Conservation (phyloP, 2,113 vertebrate species). For the Melierax canorus region DNA sequence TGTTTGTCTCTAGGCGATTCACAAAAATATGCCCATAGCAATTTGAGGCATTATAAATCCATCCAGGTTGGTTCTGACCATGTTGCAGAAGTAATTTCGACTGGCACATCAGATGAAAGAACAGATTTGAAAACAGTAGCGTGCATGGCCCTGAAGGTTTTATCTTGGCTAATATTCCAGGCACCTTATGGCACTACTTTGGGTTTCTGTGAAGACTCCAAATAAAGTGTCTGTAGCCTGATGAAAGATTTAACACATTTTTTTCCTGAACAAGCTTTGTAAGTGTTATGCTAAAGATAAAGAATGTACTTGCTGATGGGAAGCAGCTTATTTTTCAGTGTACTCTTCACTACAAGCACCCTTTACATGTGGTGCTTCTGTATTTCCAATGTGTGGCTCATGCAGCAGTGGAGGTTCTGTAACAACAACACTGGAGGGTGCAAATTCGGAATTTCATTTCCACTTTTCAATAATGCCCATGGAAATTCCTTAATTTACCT, state of each 20-base stretch:
- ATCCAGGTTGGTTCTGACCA: slow-evolving; percentile 70
- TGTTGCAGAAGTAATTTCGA: slow-evolving; percentile 77
- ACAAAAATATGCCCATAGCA: slow-evolving; percentile 66
- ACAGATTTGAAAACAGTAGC: slow-evolving; percentile 78
- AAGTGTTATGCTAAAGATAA: slow-evolving; percentile 9
- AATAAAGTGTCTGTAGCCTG: slow-evolving; percentile 60
- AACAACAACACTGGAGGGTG: not conserved
- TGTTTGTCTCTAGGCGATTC: slow-evolving; percentile 62
- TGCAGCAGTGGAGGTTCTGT: not conserved
- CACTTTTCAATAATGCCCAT: not conserved
- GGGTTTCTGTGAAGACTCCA: slow-evolving; percentile 48
- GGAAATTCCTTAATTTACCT: not conserved
- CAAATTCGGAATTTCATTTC: not conserved
- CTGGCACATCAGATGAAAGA: slow-evolving; percentile 72
- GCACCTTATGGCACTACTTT: slow-evolving; percentile 68
- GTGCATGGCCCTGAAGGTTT: slow-evolving; percentile 70
- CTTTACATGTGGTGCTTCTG: not conserved
- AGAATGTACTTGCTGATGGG: slow-evolving; percentile 25
- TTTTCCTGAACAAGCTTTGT: slow-evolving; percentile 29
- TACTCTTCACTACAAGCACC: not conserved
- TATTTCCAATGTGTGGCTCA: not conserved
- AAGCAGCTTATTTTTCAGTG: slow-evolving; percentile 30
- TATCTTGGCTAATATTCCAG: slow-evolving; percentile 72
- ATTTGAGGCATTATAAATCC: slow-evolving; percentile 63
- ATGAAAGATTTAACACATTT: slow-evolving; percentile 64